Base-by-base conservation (phyloP, 1,140 invertebrate genomes). In the Sesamia nonagrioides region DNA sequence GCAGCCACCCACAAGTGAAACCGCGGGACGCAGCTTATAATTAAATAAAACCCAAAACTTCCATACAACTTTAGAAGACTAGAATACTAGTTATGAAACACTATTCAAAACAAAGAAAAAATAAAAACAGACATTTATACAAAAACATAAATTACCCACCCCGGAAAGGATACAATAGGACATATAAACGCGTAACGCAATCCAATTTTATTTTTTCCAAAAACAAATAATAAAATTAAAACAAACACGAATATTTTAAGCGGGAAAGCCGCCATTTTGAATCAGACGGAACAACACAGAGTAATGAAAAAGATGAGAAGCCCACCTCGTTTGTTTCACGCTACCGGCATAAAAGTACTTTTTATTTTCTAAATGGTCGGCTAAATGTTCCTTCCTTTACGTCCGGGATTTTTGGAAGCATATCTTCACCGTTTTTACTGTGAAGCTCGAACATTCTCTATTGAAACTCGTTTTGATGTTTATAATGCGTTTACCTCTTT, bases 311-410 rank as follows among this genome's bases (percentile, higher is more conserved):
- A 81, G 80, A 78, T 79, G 80, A 82, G 78, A 60, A 58, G 78
- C 40, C 45, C 66, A 69, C 69, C 72, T 78, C 73, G 76, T 81
- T 73, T 72, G 71, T 54, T 72, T 37, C 69, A 52, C 15, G 37
- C 33, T 74, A 69, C 79, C 74, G 77, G 78, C 71, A 79, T 79
- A 81, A 82, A 84, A 69, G 75, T 78, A 77, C 78, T 73, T 84
- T 84, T 84, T 84, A 84, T 84, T 79, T 77, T 77, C 73, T 69
- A 82, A 85, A 85, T 79, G 81, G 83, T 48, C 66, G 54, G 48
- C 81, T 83, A 79, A 85, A 85, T 82, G 81, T 82, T 82, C 81
- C 76, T 77, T 80, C 80, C 78, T 79, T 72, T 56, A 45, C 52
- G 68, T 72, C 50, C 69, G 33, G 33, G 69, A 72, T 72, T 52